Conservation (phyloP, 2,797 vertebrate species). For the Ambastaia sidthimunki region DNA sequence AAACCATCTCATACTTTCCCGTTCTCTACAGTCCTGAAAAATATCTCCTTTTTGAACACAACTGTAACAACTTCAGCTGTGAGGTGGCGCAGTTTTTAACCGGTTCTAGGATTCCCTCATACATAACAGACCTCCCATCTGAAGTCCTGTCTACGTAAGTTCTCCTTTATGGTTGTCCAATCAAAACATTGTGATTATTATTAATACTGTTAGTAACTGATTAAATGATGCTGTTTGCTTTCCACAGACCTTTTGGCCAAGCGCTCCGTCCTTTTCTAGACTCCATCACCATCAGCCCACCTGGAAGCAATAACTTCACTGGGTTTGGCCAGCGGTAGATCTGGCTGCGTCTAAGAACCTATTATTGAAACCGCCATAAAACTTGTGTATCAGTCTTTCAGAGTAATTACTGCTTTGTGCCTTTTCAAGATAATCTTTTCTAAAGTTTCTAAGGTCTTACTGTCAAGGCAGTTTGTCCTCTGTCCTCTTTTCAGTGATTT, state of each 20-base stretch:
- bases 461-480: neutral
- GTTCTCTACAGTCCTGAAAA: slow-evolving; percentile 82
- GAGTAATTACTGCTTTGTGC: neutral
- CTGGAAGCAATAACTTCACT: slow-evolving; percentile 83
- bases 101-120: slow-evolving; percentile 90
- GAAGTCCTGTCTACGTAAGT: slow-evolving; percentile 98
- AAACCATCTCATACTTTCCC: neutral
- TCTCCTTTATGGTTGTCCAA: neutral
- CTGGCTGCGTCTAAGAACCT: slow-evolving; percentile 15
- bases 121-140: slow-evolving; percentile 96
- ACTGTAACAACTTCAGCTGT: slow-evolving; percentile 98
- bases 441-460: slow-evolving; percentile 2
- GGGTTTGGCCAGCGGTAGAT: slow-evolving; percentile 87
- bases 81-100: slow-evolving; percentile 98
- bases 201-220: neutral
- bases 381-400: neutral
- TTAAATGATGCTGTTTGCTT: neutral
- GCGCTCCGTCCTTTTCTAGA: slow-evolving; percentile 89
- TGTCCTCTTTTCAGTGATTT: neutral
- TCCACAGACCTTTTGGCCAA: slow-evolving; percentile 91
- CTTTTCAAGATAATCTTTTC: neutral
- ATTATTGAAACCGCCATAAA: neutral
- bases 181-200: neutral
- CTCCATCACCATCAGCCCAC: slow-evolving; percentile 85
- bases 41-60: slow-evolving; percentile 96